Percentiles rank a stretch among this genome's conserved stretches.
Evolutionary conservation across 2,797 vertebrate species (phyloP).

Genomic region (Pipistrellus nathusii): DNA sequence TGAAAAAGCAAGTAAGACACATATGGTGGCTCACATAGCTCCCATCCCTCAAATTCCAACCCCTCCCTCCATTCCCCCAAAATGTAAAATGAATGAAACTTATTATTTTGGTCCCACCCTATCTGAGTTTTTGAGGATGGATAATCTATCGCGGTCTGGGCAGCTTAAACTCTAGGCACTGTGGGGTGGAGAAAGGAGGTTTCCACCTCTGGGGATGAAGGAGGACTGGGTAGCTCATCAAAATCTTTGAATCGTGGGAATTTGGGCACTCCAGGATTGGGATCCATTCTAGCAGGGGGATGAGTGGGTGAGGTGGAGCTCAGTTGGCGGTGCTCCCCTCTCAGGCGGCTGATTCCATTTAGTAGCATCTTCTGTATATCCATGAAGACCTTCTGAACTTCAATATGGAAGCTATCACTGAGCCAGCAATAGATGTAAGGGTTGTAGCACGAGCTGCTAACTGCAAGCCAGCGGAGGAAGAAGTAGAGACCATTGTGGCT

Average conservation of each 20-base stretch:
- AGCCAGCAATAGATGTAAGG: slow-evolving; percentile 97
- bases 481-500: slow-evolving; percentile 94
- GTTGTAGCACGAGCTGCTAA: slow-evolving; percentile 97
- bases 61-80: not conserved
- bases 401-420: slow-evolving; percentile 90
- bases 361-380: slow-evolving; percentile 60
- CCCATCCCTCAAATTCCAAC: not conserved
- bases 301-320: slow-evolving; percentile 15
- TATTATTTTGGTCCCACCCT: slow-evolving; percentile 46
- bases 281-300: not conserved
- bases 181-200: slow-evolving; percentile 57
- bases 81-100: slow-evolving; percentile 39
- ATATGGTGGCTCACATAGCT: not conserved
- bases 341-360: slow-evolving; percentile 42
- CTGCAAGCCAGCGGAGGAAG: slow-evolving; percentile 96
- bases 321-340: slow-evolving; percentile 17
- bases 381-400: slow-evolving; percentile 82
- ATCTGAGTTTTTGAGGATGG: slow-evolving; percentile 49
- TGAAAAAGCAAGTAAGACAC: not conserved
- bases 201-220: slow-evolving; percentile 44
- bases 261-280: slow-evolving; percentile 42
- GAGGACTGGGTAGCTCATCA: slow-evolving; percentile 53
- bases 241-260: slow-evolving; percentile 68
- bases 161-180: slow-evolving; percentile 66
- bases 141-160: slow-evolving; percentile 49